Conservation (phyloP, 2,888 invertebrate genomes). For the Exephanes ischioxanthus region DNA sequence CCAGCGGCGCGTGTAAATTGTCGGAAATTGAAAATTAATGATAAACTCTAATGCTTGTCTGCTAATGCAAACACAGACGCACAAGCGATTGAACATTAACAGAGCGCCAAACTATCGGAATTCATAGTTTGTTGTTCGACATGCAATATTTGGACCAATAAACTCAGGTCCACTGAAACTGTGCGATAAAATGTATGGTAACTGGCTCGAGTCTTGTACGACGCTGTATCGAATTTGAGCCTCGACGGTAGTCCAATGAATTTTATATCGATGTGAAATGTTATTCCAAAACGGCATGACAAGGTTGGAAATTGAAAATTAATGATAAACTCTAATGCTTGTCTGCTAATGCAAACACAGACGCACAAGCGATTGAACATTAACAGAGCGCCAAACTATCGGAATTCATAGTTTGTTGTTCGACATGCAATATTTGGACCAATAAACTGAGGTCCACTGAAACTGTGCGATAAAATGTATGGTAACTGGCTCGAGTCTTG, state of each 20-base stretch:
- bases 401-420: too few species aligned
- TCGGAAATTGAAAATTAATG: slow-evolving; percentile 39
- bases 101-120: too few species aligned
- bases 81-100: slow-evolving; percentile 15
- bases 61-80: background rate
- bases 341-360: background rate
- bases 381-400: background rate
- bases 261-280: background rate
- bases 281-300: background rate
- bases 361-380: slow-evolving; percentile 13
- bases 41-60: background rate
- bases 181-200: background rate
- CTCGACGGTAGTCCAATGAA: background rate
- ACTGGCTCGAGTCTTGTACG: background rate
- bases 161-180: background rate
- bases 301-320: slow-evolving; percentile 31
- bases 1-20: slow-evolving; percentile 29
- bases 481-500: background rate
- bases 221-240: background rate
- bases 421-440: too few species aligned
- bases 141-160: too few species aligned
- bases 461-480: slow-evolving; percentile 5
- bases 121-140: too few species aligned
- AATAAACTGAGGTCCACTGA: background rate
- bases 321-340: background rate